Conservation (phyloP, 1,140 invertebrate species). For the Penaeus indicus region DNA sequence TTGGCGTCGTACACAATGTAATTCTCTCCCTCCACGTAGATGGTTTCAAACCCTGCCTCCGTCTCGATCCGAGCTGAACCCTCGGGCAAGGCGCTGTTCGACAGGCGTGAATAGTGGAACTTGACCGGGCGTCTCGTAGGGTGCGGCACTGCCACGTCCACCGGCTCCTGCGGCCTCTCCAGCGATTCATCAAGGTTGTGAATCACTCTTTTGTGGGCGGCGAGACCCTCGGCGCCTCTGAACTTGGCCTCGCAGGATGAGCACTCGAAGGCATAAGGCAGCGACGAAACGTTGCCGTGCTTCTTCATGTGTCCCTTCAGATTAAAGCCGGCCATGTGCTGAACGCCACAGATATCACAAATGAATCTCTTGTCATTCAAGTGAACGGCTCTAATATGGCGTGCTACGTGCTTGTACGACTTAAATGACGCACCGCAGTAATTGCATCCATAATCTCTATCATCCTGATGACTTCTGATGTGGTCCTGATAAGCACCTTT, state of each 20-base stretch:
- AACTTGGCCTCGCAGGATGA: conserved; percentile 47
- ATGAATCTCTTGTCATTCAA: conserved; percentile 56
- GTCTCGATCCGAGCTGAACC: not conserved
- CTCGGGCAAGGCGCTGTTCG: not conserved
- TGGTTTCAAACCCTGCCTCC: not conserved
- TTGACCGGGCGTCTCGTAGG: conserved; percentile 44
- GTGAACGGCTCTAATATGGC: conserved; percentile 53
- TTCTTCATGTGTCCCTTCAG: conserved; percentile 50
- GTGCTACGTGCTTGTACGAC: conserved; percentile 54
- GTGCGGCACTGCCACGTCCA: conserved; percentile 6
- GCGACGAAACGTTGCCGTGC: conserved; percentile 34
- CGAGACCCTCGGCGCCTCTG: conserved; percentile 32
- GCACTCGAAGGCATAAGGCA: conserved; percentile 37
- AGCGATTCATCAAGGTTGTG: not conserved
- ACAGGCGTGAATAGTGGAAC: conserved; percentile 31
- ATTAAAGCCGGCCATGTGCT: conserved; percentile 56
- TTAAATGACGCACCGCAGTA: conserved; percentile 54
- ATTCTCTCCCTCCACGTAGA: conserved; percentile 11
- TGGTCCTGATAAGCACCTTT: conserved; percentile 57
- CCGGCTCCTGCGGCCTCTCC: not conserved
- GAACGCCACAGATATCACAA: conserved; percentile 49
- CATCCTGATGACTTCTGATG: conserved; percentile 27
- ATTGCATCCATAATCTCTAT: conserved; percentile 47
- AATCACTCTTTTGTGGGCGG: conserved; percentile 27
- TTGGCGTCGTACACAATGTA: conserved; percentile 13